These are phyloP conservation scores for Pegea sp. DNA, from an alignment of 23 tunicate genomes.

Conservation along the genomic window DNA sequence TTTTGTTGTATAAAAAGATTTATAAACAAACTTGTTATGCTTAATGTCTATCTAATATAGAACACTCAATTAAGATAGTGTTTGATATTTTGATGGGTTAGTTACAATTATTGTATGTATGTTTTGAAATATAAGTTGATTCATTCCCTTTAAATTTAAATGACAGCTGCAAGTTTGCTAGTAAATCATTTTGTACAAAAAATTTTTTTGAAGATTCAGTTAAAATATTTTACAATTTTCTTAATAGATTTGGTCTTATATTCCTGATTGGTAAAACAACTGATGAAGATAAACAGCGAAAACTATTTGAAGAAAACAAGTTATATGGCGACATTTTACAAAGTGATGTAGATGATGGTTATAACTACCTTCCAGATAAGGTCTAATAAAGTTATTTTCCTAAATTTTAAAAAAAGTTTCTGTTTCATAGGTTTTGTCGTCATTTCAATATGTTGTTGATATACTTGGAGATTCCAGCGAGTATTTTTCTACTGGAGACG, in stretches of 20 bases:
- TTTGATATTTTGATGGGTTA: no score
- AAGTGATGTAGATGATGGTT: slow-evolving; percentile 50
- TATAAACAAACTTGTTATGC: no score
- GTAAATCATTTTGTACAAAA: no score
- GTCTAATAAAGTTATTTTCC: slow-evolving; percentile 8
- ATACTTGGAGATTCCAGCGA: slow-evolving; percentile 34
- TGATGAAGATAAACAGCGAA: slow-evolving; percentile 14
- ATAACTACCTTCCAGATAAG: slow-evolving; percentile 31
- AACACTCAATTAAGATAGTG: no score
- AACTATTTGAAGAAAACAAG: slow-evolving; percentile 32
- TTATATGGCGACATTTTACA: slow-evolving; percentile 68
- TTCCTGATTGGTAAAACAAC: slow-evolving; percentile 33
- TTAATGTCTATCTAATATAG: no score
- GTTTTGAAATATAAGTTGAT: no score
- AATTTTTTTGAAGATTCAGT: no score
- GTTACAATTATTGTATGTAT: no score
- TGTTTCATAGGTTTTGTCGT: slow-evolving; percentile 17
- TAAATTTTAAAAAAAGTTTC: not conserved
- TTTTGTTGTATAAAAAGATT: no score
- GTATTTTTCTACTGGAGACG: slow-evolving; percentile 58
- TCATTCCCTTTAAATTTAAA: no score
- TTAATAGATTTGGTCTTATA: slow-evolving; percentile 39
- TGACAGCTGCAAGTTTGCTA: no score
- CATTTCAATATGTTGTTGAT: slow-evolving; percentile 27
- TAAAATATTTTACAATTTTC: not conserved